Conservation (phyloP, 2,113 vertebrate genomes). For the Pontoporia blainvillei region DNA sequence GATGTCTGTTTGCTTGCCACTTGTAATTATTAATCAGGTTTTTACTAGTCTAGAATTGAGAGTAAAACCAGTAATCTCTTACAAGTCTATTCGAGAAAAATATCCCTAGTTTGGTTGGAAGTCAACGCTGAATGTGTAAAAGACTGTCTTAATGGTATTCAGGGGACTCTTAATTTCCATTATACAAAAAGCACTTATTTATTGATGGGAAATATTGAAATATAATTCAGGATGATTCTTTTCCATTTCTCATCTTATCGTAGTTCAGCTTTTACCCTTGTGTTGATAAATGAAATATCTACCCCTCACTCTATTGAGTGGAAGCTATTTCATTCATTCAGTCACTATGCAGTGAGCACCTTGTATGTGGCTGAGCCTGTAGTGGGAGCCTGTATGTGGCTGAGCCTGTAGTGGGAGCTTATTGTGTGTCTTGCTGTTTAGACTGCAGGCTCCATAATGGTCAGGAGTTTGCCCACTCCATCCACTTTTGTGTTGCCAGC, state of each 20-base stretch:
- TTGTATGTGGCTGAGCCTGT: background rate
- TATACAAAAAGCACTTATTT: background rate
- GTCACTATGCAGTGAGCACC: background rate
- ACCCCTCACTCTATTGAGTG: background rate
- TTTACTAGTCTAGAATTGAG: slow-evolving; percentile 32
- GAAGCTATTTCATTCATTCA: background rate
- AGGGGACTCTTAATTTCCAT: background rate
- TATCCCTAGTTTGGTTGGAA: background rate
- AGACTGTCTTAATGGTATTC: background rate
- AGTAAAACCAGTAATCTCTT: background rate
- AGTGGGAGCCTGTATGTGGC: background rate
- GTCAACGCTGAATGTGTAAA: background rate
- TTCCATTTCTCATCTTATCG: background rate
- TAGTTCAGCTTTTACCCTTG: background rate
- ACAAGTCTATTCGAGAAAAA: slow-evolving; percentile 6
- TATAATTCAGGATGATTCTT: background rate
- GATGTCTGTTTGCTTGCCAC: background rate
- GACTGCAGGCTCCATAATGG: background rate
- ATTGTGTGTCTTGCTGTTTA: background rate
- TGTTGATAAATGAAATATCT: background rate
- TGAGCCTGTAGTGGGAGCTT: background rate
- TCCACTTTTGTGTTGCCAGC: background rate
- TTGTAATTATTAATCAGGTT: background rate
- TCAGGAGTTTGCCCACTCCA: background rate
- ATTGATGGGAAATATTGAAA: background rate